Base-by-base conservation (phyloP, 1,140 invertebrate species). In the Drosophila azteca region DNA sequence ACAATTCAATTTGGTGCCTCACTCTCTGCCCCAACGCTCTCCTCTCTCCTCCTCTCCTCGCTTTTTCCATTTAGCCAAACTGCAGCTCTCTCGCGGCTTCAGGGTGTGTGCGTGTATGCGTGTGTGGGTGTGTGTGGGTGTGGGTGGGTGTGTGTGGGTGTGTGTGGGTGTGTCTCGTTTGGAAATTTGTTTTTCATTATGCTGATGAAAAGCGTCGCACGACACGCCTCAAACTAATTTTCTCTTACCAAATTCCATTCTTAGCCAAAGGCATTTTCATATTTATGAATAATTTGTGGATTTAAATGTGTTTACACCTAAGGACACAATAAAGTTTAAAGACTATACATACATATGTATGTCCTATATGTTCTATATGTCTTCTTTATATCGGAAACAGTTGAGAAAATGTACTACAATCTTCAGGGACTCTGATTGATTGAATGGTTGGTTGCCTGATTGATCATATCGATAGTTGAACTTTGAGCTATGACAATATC, bases 151-250 rank as follows among this genome's bases (percentile, higher is more conserved):
- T 49, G 57, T 57, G 61, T 60, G 43, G 51, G 54, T 59, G 26
- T 66, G 35, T 15, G 17, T 58, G 41, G 52, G 57, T 57, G 65
- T 61, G 64, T 51, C 54, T 55, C 6, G 26, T n/a, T 48, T 15
- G 51, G 29, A 60, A 64, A 60, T 69, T 55, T 62, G 43, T 63
- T 77, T 78, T 82, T 87, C 82, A 87, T 85, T 87, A 78, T 85
- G 78, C 60, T 82, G 79, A 78, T 64, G 60, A 69, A 66, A 43
- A 65, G 43, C 41, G 55, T 26, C 24, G 11, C 24, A 46, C 8
- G 65, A 57, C 63, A 39, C 63, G 52, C 73, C 64, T 49, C 39
- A 53, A 17, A 51, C 45, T 50, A 48, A 50, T 57, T 76, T 49
- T n/a, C 35, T 39, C 39, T 20, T 46, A 48, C 58, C 39, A 39